Conservation (phyloP, 2,113 vertebrate species). For the Epinephelus moara region DNA sequence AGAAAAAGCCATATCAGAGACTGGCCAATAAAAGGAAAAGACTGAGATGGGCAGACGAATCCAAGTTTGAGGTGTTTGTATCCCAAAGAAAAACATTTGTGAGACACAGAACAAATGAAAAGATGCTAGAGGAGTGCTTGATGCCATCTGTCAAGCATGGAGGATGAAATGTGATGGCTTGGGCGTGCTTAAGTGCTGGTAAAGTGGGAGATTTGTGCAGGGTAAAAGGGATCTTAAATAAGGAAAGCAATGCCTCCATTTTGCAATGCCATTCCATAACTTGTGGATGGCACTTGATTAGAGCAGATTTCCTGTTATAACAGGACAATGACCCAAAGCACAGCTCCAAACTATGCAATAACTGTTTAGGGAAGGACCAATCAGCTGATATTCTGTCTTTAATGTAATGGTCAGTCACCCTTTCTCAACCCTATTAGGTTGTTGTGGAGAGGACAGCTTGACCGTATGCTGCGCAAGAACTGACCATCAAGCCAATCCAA, state of each 20-base stretch:
- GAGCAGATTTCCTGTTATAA: background rate
- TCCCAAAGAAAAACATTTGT: background rate
- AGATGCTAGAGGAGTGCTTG: slow-evolving; percentile 18
- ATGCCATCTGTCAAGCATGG: background rate
- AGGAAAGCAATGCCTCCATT: background rate
- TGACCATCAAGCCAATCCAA: too few species aligned
- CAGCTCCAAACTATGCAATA: background rate
- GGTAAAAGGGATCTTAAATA: background rate
- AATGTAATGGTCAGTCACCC: too few species aligned
- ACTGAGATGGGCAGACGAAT: too few species aligned
- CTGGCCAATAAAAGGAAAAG: too few species aligned
- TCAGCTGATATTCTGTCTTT: too few species aligned
- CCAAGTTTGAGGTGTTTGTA: too few species aligned
- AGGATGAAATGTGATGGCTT: background rate
- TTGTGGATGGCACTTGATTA: background rate
- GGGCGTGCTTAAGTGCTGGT: background rate
- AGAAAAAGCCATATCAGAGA: too few species aligned
- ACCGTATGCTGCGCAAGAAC: too few species aligned
- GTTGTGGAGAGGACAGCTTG: too few species aligned
- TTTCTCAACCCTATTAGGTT: too few species aligned
- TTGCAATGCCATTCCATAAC: background rate
- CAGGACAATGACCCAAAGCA: background rate
- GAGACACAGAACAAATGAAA: background rate
- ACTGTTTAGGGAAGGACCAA: too few species aligned
- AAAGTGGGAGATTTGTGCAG: background rate